phyloP scores from a whole-genome alignment of 2,797 vertebrate species.

The Sebastes matsubarae region DNA sequence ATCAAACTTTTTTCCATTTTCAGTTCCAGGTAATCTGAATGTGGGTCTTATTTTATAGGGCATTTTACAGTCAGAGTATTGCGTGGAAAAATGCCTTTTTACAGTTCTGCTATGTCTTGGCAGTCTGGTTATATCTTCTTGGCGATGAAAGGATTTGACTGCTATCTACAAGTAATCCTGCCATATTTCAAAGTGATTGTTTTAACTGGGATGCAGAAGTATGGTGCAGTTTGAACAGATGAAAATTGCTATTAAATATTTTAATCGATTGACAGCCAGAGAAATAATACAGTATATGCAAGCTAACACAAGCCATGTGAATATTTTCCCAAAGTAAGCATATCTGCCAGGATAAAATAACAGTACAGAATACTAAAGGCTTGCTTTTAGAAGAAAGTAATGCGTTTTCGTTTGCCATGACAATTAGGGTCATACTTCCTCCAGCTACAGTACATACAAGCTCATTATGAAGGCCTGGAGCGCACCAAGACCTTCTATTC shows the following conservation, averaged over 20 bases:
- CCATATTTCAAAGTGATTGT: background rate
- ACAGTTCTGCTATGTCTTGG: slow-evolving; percentile 14
- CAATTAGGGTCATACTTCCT: background rate
- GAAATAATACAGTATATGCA: background rate
- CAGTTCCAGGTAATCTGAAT: background rate
- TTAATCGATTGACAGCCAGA: too few relatives aligned
- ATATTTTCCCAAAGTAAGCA: background rate
- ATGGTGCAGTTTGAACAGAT: background rate
- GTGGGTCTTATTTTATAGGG: slow-evolving; percentile 7
- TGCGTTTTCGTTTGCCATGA: background rate
- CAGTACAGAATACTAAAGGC: background rate
- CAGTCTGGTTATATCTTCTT: slow-evolving; percentile 2
- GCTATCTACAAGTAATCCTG: slow-evolving; percentile 15
- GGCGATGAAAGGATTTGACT: slow-evolving; percentile 20
- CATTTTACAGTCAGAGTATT: slow-evolving; percentile 15
- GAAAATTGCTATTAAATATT: too few relatives aligned
- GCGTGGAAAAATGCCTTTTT: slow-evolving; percentile 15
- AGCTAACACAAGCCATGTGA: background rate
- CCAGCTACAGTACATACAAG: background rate
- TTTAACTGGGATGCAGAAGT: background rate
- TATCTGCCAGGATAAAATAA: background rate
- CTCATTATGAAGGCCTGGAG: slow-evolving; percentile 20
- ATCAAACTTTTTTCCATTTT: slow-evolving; percentile 22
- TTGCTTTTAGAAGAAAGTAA: background rate
- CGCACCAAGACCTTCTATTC: slow-evolving; percentile 18